A percentile compares a stretch with the other conserved stretches of the same genome.
Conservation (phyloP, 1,140 invertebrate genomes). For the Papilio aristodemus region DNA sequence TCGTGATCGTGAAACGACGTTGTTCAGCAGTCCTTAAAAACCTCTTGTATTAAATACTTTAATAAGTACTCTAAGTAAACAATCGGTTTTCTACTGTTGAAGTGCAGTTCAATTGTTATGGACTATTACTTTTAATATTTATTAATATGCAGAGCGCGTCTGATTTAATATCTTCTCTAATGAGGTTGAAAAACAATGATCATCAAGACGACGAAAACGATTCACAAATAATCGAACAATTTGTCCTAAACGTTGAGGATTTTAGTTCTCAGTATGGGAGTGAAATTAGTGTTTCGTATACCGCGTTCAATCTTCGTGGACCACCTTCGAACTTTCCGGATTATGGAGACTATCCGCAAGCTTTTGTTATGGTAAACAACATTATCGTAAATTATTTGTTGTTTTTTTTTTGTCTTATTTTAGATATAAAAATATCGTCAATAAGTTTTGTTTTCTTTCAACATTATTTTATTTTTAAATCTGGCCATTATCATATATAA, state of each 20-base stretch:
- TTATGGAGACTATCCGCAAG: slow-evolving; percentile 94
- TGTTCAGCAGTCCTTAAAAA: background rate
- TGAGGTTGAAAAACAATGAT: slow-evolving; percentile 62
- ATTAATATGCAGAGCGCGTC: slow-evolving; percentile 67
- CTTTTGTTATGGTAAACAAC: slow-evolving; percentile 90
- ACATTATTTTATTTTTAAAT: too few species aligned
- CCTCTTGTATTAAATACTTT: background rate
- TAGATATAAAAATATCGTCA: background rate
- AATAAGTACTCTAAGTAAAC: background rate
- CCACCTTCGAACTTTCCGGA: slow-evolving; percentile 90
- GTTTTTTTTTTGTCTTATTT: background rate
- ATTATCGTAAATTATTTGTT: slow-evolving; percentile 29
- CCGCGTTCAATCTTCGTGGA: slow-evolving; percentile 91
- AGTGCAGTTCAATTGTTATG: background rate
- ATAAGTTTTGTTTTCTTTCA: background rate
- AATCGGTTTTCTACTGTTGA: background rate
- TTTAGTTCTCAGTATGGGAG: slow-evolving; percentile 95
- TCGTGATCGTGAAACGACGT: background rate
- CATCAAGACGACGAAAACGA: slow-evolving; percentile 55
- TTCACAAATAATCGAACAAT: slow-evolving; percentile 68
- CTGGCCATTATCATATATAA: too few species aligned
- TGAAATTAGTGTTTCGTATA: slow-evolving; percentile 92
- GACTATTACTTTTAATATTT: background rate
- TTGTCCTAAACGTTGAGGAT: slow-evolving; percentile 83
- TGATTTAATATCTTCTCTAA: slow-evolving; percentile 67